Evolutionary conservation across 30 jellyfish, hydroid and myxozoan species (phyloP).

Genomic region (Mastigias papua): DNA sequence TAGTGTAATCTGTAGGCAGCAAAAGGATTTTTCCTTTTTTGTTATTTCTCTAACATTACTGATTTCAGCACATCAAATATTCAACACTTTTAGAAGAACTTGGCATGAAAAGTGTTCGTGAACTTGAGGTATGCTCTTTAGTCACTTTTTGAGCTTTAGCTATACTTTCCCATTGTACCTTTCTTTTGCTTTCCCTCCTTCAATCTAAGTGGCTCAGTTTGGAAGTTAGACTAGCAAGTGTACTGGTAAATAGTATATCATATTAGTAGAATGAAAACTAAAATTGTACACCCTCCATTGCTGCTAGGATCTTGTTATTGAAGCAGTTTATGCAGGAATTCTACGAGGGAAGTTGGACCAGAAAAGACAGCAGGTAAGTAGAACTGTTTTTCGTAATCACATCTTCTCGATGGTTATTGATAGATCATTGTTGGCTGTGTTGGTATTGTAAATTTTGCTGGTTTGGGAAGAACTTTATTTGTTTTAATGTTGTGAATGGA

Average conservation of each 20-base stretch:
- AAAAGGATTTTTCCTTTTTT: background rate
- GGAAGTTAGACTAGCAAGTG: too few species aligned
- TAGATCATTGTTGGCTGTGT: too few species aligned
- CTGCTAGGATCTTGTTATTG: conserved; percentile 89
- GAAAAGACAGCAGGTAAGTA: conserved; percentile 90
- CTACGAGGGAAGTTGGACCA: conserved; percentile 94
- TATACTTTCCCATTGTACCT: background rate
- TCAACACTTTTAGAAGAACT: conserved; percentile 68
- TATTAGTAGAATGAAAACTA: too few species aligned
- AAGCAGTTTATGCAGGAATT: conserved; percentile 92
- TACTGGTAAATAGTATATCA: too few species aligned
- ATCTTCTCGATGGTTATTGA: too few species aligned
- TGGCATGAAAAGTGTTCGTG: conserved; percentile 83
- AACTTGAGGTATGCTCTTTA: conserved; percentile 72
- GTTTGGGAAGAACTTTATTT: too few species aligned
- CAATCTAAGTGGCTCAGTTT: too few species aligned
- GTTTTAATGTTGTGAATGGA: too few species aligned
- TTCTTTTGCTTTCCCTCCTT: too few species aligned
- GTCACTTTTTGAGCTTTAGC: background rate
- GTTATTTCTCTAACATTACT: background rate
- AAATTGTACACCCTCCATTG: background rate
- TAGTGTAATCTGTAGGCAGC: too few species aligned
- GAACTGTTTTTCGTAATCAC: too few species aligned
- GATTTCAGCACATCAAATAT: conserved; percentile 79
- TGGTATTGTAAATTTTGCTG: too few species aligned